Percentiles rank a stretch among this genome's conserved stretches.
Conservation (phyloP, 2,888 invertebrate species). For the Mactromeris polynyma region DNA sequence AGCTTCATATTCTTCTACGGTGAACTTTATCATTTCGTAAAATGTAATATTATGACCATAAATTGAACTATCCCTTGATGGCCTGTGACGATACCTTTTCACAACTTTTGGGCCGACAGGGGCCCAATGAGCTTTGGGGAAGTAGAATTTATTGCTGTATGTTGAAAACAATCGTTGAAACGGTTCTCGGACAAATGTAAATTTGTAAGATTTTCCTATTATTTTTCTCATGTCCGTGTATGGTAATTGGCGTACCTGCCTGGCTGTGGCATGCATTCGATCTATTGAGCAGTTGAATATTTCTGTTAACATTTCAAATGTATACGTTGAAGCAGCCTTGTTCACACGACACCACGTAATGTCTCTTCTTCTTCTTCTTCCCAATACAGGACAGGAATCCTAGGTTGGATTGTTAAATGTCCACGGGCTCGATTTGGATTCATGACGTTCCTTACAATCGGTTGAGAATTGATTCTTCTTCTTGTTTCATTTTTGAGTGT, state of each 20-base stretch:
- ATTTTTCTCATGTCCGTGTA: neutral
- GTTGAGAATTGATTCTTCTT: neutral
- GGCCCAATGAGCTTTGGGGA: too few species aligned
- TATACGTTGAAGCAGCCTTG: neutral
- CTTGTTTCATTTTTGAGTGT: neutral
- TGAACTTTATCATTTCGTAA: neutral
- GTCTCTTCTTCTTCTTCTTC: too few species aligned
- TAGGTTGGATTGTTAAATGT: too few species aligned
- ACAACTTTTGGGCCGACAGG: too few species aligned
- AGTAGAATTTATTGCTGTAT: neutral
- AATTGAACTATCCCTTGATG: neutral
- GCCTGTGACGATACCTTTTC: neutral
- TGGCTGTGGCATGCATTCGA: neutral
- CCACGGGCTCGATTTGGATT: too few species aligned
- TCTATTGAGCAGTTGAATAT: neutral
- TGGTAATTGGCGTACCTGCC: neutral
- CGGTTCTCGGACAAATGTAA: constrained; percentile 2
- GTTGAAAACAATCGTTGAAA: neutral
- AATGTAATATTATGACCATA: neutral
- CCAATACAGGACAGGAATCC: too few species aligned
- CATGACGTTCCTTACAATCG: neutral
- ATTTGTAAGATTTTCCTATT: neutral
- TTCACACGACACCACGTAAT: neutral
- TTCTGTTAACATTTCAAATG: neutral
- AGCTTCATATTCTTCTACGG: neutral